These are phyloP conservation scores for Enteromius trimaculatus DNA, from an alignment of 2,797 vertebrate genomes.

Conservation along the genomic window DNA sequence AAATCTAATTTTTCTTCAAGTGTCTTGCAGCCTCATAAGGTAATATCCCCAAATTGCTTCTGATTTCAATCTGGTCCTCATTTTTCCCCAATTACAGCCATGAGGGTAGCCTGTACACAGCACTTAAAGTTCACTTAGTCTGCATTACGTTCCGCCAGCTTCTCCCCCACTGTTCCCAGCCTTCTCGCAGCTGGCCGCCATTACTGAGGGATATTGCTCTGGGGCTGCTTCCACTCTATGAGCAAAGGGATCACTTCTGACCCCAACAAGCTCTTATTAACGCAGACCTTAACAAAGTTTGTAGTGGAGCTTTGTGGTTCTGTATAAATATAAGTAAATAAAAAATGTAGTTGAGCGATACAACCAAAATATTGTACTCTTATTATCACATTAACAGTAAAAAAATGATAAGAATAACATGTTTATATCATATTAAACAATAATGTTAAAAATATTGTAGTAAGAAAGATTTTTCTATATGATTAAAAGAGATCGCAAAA, in stretches of 20 bases:
- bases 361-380: not conserved
- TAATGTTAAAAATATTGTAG: not conserved
- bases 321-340: not conserved
- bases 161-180: constrained; percentile 42
- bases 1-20: constrained; percentile 26
- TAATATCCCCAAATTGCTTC: constrained; percentile 32
- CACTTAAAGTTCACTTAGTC: constrained; percentile 67
- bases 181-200: constrained; percentile 77
- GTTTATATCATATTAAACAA: not conserved
- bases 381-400: not conserved
- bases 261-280: constrained; percentile 52
- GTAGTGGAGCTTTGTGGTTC: not conserved
- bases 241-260: constrained; percentile 58
- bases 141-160: constrained; percentile 53
- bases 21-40: constrained; percentile 22
- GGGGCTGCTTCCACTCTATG: constrained; percentile 65
- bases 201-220: constrained; percentile 72
- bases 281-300: constrained; percentile 1
- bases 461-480: not conserved
- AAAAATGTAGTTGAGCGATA: not conserved
- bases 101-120: constrained; percentile 61
- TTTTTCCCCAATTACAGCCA: constrained; percentile 59
- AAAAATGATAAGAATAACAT: no score
- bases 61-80: constrained; percentile 58
- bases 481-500: not conserved